Conservation (phyloP, 2,888 invertebrate genomes). For the Oegoconia quadripuncta region DNA sequence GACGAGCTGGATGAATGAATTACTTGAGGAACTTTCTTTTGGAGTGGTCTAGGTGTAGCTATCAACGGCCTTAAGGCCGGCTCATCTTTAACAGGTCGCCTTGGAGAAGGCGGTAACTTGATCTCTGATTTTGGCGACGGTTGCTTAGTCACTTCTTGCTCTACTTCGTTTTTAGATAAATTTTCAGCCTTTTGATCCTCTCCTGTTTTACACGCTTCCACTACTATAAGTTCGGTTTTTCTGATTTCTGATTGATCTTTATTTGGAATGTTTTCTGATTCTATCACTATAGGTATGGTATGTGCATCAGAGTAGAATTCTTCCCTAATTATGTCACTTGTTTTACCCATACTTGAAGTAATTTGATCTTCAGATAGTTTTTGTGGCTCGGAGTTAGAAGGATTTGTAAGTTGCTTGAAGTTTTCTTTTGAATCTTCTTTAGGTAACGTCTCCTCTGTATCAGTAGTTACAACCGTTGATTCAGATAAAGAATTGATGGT, state of each 20-base stretch:
- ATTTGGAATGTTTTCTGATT: constrained; percentile 56
- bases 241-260: constrained; percentile 23
- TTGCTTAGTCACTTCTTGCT: constrained; percentile 31
- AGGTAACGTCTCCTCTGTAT: no score
- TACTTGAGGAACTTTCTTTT: constrained; percentile 69
- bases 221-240: constrained; percentile 23
- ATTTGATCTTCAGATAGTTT: constrained; percentile 7
- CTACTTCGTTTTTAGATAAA: constrained; percentile 24
- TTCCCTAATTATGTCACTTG: constrained; percentile 7
- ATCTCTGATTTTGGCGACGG: constrained; percentile 21
- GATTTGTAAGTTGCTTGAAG: no score
- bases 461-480: no score
- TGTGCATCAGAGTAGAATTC: constrained; percentile 1
- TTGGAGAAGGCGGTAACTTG: constrained; percentile 24
- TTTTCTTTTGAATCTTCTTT: no score
- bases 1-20: constrained; percentile 64
- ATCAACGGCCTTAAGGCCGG: constrained; percentile 75
- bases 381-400: background rate
- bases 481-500: no score
- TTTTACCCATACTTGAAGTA: constrained; percentile 1
- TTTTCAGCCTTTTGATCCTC: constrained; percentile 47
- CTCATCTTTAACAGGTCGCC: constrained; percentile 73
- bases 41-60: constrained; percentile 81
- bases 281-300: constrained; percentile 23
- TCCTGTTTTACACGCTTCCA: constrained; percentile 28